Conservation (phyloP, 1,140 invertebrate species). For the Samia ricini region DNA sequence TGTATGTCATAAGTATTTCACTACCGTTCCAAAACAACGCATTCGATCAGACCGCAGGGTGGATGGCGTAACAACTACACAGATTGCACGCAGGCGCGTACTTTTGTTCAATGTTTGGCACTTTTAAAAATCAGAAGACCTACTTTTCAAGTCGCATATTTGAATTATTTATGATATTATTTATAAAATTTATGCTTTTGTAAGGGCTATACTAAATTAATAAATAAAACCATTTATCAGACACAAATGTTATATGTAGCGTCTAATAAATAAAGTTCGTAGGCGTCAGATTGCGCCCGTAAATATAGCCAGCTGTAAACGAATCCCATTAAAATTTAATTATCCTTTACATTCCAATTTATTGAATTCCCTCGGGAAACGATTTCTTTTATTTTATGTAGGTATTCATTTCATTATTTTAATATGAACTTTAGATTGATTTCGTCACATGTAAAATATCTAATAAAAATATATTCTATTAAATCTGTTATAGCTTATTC, state of each 20-base stretch:
- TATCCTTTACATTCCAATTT: slow-evolving; percentile 40
- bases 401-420: neutral
- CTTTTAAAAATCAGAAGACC: neutral
- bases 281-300: slow-evolving; percentile 34
- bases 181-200: neutral
- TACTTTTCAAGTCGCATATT: neutral
- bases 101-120: neutral
- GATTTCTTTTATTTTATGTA: neutral
- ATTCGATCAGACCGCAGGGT: slow-evolving; percentile 45
- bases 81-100: slow-evolving; percentile 10
- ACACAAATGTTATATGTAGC: slow-evolving; percentile 6
- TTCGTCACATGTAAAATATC: neutral
- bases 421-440: neutral
- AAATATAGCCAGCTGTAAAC: slow-evolving; percentile 44
- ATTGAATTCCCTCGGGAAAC: slow-evolving; percentile 37
- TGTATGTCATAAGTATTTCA: slow-evolving; percentile 59
- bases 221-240: neutral
- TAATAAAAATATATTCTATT: too few species aligned
- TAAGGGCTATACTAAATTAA: neutral
- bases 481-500: too few species aligned
- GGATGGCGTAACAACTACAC: slow-evolving; percentile 47
- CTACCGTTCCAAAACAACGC: slow-evolving; percentile 57
- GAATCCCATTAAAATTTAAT: slow-evolving; percentile 46
- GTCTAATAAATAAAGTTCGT: slow-evolving; percentile 41
- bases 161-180: neutral